These are phyloP conservation scores for Malthinus flaveolus DNA, from an alignment of 2,888 invertebrate species.

Conservation along the genomic window DNA sequence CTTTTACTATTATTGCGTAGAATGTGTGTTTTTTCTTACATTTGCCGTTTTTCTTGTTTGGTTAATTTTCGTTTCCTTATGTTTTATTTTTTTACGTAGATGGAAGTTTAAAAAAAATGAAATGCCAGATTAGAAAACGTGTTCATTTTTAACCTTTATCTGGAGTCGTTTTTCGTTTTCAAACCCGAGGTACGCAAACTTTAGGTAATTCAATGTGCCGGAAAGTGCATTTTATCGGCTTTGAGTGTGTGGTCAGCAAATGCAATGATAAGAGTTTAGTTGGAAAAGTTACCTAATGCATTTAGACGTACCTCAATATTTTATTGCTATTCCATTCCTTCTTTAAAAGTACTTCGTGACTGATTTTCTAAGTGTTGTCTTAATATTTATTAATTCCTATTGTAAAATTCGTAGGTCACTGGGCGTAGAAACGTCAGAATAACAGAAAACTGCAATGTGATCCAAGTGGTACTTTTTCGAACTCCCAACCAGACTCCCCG, in stretches of 20 bases:
- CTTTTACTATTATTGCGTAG: constrained; percentile 18
- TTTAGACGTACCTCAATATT: constrained; percentile 1
- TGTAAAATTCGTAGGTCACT: no score
- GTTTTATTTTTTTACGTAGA: neutral
- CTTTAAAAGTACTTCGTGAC: neutral
- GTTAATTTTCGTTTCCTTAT: neutral
- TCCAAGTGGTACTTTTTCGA: no score
- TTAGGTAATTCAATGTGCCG: no score
- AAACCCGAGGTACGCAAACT: no score
- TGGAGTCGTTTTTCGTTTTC: no score
- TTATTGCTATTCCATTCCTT: neutral
- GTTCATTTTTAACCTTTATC: neutral
- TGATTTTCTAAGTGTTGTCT: no score
- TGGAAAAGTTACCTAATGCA: constrained; percentile 2
- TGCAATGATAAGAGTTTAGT: neutral
- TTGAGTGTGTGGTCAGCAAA: neutral
- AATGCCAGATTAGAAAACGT: neutral
- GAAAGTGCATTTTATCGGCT: neutral
- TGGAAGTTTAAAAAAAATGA: neutral
- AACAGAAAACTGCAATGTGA: no score
- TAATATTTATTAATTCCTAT: no score
- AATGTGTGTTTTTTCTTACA: constrained; percentile 5
- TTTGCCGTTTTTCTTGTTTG: neutral
- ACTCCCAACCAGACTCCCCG: no score
- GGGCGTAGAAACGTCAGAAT: no score